A percentile compares a stretch with the other conserved stretches of the same genome.
Conservation (phyloP, 2,888 invertebrate genomes). For the Trichopoda pennipes region DNA sequence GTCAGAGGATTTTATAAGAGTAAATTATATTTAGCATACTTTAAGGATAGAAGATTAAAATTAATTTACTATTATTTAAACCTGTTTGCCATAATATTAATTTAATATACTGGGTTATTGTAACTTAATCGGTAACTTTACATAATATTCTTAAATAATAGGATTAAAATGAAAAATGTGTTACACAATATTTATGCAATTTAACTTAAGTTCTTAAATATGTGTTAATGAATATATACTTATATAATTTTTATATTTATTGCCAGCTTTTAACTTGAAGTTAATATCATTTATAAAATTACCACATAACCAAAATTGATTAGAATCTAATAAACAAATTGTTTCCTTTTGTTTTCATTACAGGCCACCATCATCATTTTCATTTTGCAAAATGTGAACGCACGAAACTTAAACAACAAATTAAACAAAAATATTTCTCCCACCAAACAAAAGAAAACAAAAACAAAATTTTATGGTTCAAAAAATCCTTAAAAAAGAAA, state of each 20-base stretch:
- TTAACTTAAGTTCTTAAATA: too few species aligned
- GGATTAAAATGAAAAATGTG: too few species aligned
- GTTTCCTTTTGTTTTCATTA: conserved; percentile 49
- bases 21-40: too few species aligned
- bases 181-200: too few species aligned
- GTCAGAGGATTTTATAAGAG: too few species aligned
- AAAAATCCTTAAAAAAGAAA: conserved; percentile 28
- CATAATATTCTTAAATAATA: too few species aligned
- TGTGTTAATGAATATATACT: too few species aligned
- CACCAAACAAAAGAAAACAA: conserved; percentile 1
- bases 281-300: conserved; percentile 1
- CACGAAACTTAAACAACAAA: conserved; percentile 11
- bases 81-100: too few species aligned
- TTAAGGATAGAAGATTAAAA: too few species aligned
- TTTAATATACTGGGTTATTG: too few species aligned
- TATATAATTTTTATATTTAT: neutral
- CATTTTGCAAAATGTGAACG: neutral
- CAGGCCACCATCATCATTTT: conserved; percentile 34
- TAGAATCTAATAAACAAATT: conserved; percentile 45
- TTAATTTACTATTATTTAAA: too few species aligned
- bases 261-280: conserved; percentile 11
- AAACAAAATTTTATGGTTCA: neutral
- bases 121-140: too few species aligned
- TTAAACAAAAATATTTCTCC: conserved; percentile 23
- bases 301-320: conserved; percentile 7